A percentile compares a stretch with the other conserved stretches of the same genome.
Conservation (phyloP, 2,797 vertebrate species). For the Nannoperca obscura region DNA sequence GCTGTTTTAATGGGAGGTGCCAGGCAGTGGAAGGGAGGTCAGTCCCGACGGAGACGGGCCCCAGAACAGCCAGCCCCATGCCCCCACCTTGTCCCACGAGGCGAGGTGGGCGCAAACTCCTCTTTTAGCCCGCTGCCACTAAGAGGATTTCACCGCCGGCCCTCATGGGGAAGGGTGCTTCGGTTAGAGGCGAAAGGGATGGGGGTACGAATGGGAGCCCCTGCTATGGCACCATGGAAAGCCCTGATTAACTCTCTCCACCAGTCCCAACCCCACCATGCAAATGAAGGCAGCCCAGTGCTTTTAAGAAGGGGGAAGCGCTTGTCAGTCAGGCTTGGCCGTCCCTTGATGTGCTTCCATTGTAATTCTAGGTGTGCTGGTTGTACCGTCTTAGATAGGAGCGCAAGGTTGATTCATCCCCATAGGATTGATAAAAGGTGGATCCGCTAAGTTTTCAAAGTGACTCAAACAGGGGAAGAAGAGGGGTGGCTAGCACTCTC, state of each 20-base stretch:
- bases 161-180: conserved; percentile 65
- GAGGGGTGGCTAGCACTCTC: conserved; percentile 50
- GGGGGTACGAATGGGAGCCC: conserved; percentile 34
- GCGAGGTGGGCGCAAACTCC: conserved; percentile 52
- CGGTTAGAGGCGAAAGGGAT: conserved; percentile 31
- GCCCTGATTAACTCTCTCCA: conserved; percentile 78
- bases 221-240: conserved; percentile 66
- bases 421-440: conserved; percentile 79
- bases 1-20: conserved; percentile 76
- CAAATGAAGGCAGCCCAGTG: conserved; percentile 70
- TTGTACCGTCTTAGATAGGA: conserved; percentile 75
- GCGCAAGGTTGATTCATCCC: conserved; percentile 79
- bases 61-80: conserved; percentile 11
- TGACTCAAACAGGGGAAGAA: conserved; percentile 66
- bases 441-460: conserved; percentile 82
- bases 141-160: conserved; percentile 78
- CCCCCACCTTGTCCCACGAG: conserved; percentile 39
- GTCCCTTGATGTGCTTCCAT: conserved; percentile 80
- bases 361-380: conserved; percentile 79
- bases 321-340: conserved; percentile 84
- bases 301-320: conserved; percentile 54
- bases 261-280: conserved; percentile 68
- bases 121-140: conserved; percentile 52
- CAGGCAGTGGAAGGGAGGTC: conserved; percentile 68
- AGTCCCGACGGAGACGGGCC: conserved; percentile 64